Evolutionary conservation across 2,888 invertebrate species (phyloP).

Genomic region (Caenorhabditis sp.): DNA sequence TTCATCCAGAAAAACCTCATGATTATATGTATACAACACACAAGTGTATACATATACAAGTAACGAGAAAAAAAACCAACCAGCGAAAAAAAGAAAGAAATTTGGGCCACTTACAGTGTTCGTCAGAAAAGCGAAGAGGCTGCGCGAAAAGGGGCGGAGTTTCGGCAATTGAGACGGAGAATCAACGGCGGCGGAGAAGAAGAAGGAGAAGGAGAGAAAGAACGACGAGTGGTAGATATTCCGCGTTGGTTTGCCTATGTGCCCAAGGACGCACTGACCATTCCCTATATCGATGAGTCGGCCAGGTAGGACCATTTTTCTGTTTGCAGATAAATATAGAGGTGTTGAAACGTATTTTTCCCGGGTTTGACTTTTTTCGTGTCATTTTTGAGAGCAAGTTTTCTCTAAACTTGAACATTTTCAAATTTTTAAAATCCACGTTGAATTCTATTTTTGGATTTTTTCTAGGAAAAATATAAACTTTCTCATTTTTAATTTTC

Average conservation of each 20-base stretch:
- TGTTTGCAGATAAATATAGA: no score
- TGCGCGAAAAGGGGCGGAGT: conserved; percentile 43
- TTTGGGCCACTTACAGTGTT: conserved; percentile 45
- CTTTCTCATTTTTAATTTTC: background rate
- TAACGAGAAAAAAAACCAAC: no score
- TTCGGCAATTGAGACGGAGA: conserved; percentile 7
- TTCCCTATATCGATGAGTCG: conserved; percentile 61
- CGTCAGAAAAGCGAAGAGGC: conserved; percentile 35
- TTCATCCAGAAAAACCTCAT: conserved; percentile 1
- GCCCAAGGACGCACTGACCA: conserved; percentile 56
- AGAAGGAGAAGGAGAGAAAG: conserved; percentile 3
- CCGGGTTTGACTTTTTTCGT: no score
- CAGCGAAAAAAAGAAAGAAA: no score
- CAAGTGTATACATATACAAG: background rate
- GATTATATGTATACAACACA: conserved; percentile 5
- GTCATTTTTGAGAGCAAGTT: no score
- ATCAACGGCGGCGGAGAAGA: conserved; percentile 20
- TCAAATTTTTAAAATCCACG: background rate
- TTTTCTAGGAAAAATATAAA: background rate
- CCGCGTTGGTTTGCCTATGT: conserved; percentile 59
- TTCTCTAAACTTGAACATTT: background rate
- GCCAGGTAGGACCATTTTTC: background rate
- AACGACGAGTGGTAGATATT: background rate
- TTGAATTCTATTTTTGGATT: background rate
- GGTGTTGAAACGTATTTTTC: no score